These are phyloP conservation scores for Ophion obscuratus DNA, from an alignment of 2,888 invertebrate species.

Conservation along the genomic window DNA sequence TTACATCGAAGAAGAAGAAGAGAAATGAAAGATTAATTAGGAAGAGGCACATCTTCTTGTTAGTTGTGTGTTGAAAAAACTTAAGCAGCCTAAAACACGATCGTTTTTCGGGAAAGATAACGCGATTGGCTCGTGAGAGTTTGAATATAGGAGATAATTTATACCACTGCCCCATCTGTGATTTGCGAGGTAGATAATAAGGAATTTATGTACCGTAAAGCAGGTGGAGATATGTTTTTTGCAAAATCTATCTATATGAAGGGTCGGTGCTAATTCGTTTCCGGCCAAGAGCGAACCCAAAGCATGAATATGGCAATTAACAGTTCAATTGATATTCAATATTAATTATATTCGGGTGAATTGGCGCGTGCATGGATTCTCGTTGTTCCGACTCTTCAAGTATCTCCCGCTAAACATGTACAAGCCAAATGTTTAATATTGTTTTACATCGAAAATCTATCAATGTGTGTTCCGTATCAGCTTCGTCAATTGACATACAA, in stretches of 20 bases:
- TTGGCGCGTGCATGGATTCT: not conserved
- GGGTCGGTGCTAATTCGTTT: not conserved
- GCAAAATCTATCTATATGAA: not conserved
- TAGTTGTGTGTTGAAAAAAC: too few species aligned
- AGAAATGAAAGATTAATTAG: too few species aligned
- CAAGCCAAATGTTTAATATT: slow-evolving; percentile 5
- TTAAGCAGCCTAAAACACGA: not conserved
- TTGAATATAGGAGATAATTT: not conserved
- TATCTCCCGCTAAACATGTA: not conserved
- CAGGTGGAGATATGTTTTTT: not conserved
- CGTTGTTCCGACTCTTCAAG: not conserved
- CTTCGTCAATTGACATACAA: slow-evolving; percentile 54
- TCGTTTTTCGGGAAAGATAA: not conserved
- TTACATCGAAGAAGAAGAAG: too few species aligned
- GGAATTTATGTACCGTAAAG: not conserved
- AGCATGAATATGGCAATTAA: not conserved
- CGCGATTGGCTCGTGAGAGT: not conserved
- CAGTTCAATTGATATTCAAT: slow-evolving; percentile 8
- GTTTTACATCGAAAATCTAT: slow-evolving; percentile 35
- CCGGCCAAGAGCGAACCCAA: not conserved
- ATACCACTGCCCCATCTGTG: not conserved
- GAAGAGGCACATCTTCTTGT: too few species aligned
- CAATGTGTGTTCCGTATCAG: not conserved
- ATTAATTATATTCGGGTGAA: too few species aligned
- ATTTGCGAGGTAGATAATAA: slow-evolving; percentile 13